A percentile compares a stretch with the other conserved stretches of the same genome.
Evolutionary conservation across 2,113 vertebrate species (phyloP).

Genomic region (Mobula birostris): DNA sequence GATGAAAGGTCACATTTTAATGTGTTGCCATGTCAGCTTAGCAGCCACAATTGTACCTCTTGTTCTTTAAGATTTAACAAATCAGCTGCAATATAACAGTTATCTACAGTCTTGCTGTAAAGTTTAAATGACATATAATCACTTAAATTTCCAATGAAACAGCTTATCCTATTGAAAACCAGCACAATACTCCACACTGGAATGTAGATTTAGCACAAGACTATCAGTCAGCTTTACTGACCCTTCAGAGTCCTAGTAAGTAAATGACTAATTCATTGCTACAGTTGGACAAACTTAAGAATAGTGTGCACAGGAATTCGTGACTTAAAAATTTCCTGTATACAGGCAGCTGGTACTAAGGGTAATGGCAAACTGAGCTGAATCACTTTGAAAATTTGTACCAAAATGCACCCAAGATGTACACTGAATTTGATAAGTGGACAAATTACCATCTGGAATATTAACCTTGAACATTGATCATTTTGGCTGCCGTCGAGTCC

Average conservation of each 20-base stretch:
- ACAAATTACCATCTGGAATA: not conserved
- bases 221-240: not conserved
- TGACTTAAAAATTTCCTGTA: constrained; percentile 17
- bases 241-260: not conserved
- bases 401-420: not conserved
- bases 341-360: not conserved
- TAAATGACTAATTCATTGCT: not conserved
- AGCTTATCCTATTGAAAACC: not conserved
- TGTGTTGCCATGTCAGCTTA: not conserved
- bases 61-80: not conserved
- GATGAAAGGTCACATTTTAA: not conserved
- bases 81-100: not conserved
- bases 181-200: not conserved
- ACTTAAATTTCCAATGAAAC: not conserved
- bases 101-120: not conserved
- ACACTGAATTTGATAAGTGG: not conserved
- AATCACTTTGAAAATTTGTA: not conserved
- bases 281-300: not conserved
- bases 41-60: not conserved
- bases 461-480: no score
- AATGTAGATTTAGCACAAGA: not conserved
- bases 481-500: no score
- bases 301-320: not conserved
- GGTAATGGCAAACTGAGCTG: not conserved
- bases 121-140: not conserved